These are phyloP conservation scores for Desmodus rotundus DNA, from an alignment of 2,113 vertebrate genomes.

Conservation along the genomic window DNA sequence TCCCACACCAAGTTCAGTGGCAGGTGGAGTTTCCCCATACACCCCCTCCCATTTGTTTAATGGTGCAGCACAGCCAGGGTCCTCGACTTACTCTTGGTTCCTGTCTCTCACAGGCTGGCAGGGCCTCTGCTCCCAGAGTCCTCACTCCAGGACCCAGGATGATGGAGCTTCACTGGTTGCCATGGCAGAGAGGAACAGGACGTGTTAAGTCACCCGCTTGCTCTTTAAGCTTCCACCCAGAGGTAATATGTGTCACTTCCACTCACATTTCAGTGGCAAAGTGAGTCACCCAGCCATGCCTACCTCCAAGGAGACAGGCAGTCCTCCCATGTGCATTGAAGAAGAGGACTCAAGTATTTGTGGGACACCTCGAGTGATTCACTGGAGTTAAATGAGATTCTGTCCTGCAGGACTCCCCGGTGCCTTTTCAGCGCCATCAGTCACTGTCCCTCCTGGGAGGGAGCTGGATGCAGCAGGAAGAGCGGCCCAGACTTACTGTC, in stretches of 20 bases:
- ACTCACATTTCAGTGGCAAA: not conserved
- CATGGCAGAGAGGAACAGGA: not conserved
- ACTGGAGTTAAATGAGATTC: not conserved
- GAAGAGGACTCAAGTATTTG: not conserved
- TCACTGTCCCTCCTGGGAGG: not conserved
- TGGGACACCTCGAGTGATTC: not conserved
- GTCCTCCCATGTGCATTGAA: not conserved
- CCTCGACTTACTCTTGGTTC: not conserved
- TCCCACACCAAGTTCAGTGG: not conserved
- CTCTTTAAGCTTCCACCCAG: not conserved
- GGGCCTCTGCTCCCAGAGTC: not conserved
- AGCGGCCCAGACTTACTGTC: not conserved
- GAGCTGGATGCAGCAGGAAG: not conserved
- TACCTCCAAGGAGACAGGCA: not conserved
- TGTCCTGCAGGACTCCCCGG: not conserved
- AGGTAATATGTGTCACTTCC: not conserved
- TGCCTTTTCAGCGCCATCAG: rapidly evolving
- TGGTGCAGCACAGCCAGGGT: not conserved
- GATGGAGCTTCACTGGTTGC: not conserved
- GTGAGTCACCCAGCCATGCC: not conserved
- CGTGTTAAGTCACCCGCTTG: not conserved
- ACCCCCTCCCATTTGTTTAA: not conserved
- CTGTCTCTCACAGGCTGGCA: rapidly evolving
- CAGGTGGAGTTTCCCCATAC: not conserved
- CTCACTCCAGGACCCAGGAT: not conserved